Conservation (phyloP, 2,888 invertebrate genomes). For the Pseudanteris insignis region DNA sequence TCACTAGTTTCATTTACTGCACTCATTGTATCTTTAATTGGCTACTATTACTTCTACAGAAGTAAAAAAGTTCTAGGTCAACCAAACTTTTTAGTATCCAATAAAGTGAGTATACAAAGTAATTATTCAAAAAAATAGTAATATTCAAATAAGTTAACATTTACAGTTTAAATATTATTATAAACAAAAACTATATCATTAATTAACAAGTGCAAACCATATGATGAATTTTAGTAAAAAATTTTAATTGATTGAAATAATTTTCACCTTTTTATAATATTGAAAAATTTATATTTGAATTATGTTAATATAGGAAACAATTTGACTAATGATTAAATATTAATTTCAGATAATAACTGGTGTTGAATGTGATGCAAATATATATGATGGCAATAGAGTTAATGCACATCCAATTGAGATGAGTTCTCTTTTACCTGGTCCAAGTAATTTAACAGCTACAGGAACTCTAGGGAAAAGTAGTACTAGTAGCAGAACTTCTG, state of each 20-base stretch:
- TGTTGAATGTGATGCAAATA: slow-evolving; percentile 74
- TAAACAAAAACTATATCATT: no score
- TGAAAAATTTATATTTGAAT: neutral
- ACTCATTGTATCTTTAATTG: slow-evolving; percentile 69
- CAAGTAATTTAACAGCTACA: slow-evolving; percentile 67
- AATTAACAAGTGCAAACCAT: no score
- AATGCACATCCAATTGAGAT: slow-evolving; percentile 84
- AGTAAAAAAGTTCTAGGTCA: slow-evolving; percentile 59
- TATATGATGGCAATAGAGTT: slow-evolving; percentile 79
- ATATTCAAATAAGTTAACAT: no score
- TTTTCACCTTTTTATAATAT: neutral
- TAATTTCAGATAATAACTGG: slow-evolving; percentile 58
- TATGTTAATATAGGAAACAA: neutral
- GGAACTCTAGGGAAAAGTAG: slow-evolving; percentile 68
- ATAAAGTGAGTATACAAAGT: slow-evolving; percentile 53
- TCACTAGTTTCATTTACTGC: slow-evolving; percentile 70
- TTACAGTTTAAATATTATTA: no score
- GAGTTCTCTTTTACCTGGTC: slow-evolving; percentile 77
- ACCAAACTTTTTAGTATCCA: slow-evolving; percentile 60
- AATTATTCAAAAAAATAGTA: no score
- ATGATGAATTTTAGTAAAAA: no score
- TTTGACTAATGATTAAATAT: neutral
- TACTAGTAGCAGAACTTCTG: slow-evolving; percentile 67
- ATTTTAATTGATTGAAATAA: no score
- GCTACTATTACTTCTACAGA: slow-evolving; percentile 71